Conservation (phyloP, 2,888 invertebrate species). For the Cremastobaeus sp. region DNA sequence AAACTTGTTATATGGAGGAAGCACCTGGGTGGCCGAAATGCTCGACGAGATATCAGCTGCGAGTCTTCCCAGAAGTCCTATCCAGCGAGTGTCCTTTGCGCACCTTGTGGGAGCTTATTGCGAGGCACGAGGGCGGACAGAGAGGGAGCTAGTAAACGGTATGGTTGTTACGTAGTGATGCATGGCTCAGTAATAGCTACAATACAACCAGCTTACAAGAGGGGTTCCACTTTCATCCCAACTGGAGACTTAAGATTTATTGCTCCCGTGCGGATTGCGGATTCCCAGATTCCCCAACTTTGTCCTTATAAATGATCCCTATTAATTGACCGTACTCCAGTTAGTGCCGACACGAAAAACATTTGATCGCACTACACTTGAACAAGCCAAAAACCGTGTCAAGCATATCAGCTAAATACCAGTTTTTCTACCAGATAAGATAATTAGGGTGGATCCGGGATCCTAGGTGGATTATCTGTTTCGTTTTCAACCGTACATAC, state of each 20-base stretch:
- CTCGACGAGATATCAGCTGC: slow-evolving; percentile 73
- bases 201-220: slow-evolving; percentile 78
- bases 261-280: slow-evolving; percentile 75
- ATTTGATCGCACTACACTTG: slow-evolving; percentile 45
- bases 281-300: slow-evolving; percentile 77
- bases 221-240: slow-evolving; percentile 74
- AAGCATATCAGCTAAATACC: slow-evolving; percentile 22
- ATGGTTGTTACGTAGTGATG: slow-evolving; percentile 77
- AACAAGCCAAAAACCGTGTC: slow-evolving; percentile 36
- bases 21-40: slow-evolving; percentile 75
- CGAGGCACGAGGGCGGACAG: slow-evolving; percentile 35
- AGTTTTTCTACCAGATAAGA: too few relatives aligned
- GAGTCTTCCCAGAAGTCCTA: slow-evolving; percentile 72
- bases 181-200: slow-evolving; percentile 78
- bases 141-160: slow-evolving; percentile 66
- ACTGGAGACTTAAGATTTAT: slow-evolving; percentile 76
- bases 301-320: slow-evolving; percentile 77
- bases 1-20: slow-evolving; percentile 50
- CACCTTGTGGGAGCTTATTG: slow-evolving; percentile 51
- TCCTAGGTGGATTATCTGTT: too few relatives aligned
- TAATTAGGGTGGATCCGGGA: too few relatives aligned
- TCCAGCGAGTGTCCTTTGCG: slow-evolving; percentile 78
- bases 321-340: slow-evolving; percentile 74
- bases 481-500: too few relatives aligned
- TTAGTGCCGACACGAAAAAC: slow-evolving; percentile 58